A percentile compares a stretch with the other conserved stretches of the same genome.
phyloP scores from a whole-genome alignment of 2,888 invertebrate species.

The Dendrolimus pini region DNA sequence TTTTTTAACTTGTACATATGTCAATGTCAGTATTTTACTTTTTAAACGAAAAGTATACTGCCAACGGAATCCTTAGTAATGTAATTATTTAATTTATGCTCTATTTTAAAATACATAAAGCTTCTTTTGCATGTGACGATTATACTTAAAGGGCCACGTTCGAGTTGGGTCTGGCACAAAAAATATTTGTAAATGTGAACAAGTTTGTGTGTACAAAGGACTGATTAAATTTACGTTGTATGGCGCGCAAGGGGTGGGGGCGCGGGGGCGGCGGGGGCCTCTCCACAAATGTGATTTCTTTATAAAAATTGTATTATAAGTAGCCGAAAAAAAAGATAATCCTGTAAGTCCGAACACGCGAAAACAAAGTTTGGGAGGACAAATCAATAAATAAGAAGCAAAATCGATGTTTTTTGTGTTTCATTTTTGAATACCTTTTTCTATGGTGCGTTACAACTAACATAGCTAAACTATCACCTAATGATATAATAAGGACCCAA shows the following conservation, averaged over 20 bases:
- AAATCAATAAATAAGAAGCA: conserved; percentile 74
- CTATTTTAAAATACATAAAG: too few species aligned
- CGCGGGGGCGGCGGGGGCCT: conserved; percentile 34
- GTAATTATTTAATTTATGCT: too few species aligned
- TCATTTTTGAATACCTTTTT: conserved; percentile 30
- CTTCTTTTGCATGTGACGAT: too few species aligned
- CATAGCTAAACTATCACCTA: too few species aligned
- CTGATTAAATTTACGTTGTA: conserved; percentile 60
- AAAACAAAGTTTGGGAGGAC: conserved; percentile 68
- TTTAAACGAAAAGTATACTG: too few species aligned
- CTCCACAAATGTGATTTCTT: conserved; percentile 72
- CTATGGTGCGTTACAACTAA: too few species aligned
- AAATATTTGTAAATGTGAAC: conserved; percentile 39
- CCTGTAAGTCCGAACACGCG: conserved; percentile 68
- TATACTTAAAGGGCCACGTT: conserved; percentile 2
- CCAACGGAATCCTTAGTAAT: too few species aligned
- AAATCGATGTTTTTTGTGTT: conserved; percentile 48
- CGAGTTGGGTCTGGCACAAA: conserved; percentile 18
- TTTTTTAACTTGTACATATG: too few species aligned
- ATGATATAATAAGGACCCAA: too few species aligned
- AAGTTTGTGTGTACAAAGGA: conserved; percentile 59
- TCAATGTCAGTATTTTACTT: too few species aligned
- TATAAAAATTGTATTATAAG: conserved; percentile 65
- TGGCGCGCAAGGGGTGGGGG: conserved; percentile 19
- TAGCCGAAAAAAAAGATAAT: conserved; percentile 71